These are phyloP conservation scores for Timema podura DNA, from an alignment of 2,888 invertebrate genomes.

Conservation along the genomic window DNA sequence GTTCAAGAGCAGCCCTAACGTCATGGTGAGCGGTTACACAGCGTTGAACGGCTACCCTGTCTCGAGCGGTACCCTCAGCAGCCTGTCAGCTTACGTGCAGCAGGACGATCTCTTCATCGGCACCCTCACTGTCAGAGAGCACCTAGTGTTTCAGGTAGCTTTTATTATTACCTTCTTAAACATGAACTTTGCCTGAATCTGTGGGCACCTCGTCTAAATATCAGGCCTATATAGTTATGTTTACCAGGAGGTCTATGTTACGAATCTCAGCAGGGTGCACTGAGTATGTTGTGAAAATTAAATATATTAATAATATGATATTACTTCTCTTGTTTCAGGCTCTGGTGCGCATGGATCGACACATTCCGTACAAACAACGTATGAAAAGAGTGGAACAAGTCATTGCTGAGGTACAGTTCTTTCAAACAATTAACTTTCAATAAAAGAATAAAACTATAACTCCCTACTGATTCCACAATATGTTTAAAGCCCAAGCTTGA, in stretches of 20 bases:
- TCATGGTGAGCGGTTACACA: conserved; percentile 57
- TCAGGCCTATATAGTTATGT: too few relatives aligned
- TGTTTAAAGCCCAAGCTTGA: too few relatives aligned
- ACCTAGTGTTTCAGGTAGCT: conserved; percentile 77
- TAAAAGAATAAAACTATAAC: too few relatives aligned
- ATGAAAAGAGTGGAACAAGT: conserved; percentile 81
- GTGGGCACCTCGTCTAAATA: too few relatives aligned
- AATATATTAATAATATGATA: too few relatives aligned
- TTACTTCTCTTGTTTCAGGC: conserved; percentile 52
- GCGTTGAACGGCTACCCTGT: conserved; percentile 74
- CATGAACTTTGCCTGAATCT: too few relatives aligned
- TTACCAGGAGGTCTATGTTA: too few relatives aligned
- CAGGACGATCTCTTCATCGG: conserved; percentile 93
- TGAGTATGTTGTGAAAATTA: too few relatives aligned
- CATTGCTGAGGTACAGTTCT: conserved; percentile 63
- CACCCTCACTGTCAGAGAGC: conserved; percentile 83
- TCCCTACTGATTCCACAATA: too few relatives aligned
- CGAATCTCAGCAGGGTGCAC: too few relatives aligned
- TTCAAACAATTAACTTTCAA: too few relatives aligned
- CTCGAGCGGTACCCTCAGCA: conserved; percentile 61
- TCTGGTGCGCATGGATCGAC: conserved; percentile 77
- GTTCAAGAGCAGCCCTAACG: conserved; percentile 67
- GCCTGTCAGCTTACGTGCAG: conserved; percentile 86
- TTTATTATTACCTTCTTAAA: background rate
- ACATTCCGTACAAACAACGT: conserved; percentile 67